These are phyloP conservation scores for Cephus nigrinus DNA, from an alignment of 2,888 invertebrate genomes.

Conservation along the genomic window DNA sequence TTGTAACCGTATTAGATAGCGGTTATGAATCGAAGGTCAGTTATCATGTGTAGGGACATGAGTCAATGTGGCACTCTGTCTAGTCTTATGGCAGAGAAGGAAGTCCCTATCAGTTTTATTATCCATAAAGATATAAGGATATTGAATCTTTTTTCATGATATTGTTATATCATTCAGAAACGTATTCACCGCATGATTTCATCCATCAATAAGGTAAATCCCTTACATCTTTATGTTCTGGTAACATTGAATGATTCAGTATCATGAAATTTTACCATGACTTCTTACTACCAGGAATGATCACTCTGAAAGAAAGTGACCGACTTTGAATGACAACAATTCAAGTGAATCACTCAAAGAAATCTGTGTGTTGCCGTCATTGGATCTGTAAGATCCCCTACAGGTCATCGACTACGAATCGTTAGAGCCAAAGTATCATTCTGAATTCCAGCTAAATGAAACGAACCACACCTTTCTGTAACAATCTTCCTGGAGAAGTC, in stretches of 20 bases:
- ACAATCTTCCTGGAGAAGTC: neutral
- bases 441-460: neutral
- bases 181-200: neutral
- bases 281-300: neutral
- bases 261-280: neutral
- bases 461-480: neutral
- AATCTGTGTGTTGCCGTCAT: neutral
- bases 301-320: neutral
- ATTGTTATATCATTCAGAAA: neutral
- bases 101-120: neutral
- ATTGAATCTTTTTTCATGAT: neutral
- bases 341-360: neutral
- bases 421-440: neutral
- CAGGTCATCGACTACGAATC: neutral
- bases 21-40: constrained; percentile 3
- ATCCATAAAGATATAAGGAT: neutral
- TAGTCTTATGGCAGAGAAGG: neutral
- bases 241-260: neutral
- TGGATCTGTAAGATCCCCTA: neutral
- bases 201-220: neutral
- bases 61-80: neutral
- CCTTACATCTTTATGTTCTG: neutral
- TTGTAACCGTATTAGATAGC: neutral
- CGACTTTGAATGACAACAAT: neutral
- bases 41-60: neutral